These are phyloP conservation scores for Cheilosia soror DNA, from an alignment of 2,888 invertebrate species.

Conservation along the genomic window DNA sequence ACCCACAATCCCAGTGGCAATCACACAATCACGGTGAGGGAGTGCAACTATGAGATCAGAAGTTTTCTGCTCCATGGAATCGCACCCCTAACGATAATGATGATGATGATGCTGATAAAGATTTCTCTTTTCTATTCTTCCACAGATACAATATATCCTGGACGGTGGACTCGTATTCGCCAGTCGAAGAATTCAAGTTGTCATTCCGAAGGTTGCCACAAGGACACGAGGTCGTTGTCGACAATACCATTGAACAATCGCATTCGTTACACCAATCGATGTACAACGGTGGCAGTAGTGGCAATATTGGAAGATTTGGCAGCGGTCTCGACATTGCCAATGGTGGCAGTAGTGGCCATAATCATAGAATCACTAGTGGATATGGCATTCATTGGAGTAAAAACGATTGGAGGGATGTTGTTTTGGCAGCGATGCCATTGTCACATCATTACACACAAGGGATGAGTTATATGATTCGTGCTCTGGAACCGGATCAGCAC, in stretches of 20 bases:
- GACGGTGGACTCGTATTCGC: constrained; percentile 88
- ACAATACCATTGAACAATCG: constrained; percentile 83
- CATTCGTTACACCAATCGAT: constrained; percentile 76
- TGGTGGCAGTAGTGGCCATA: constrained; percentile 78
- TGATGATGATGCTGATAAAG: constrained; percentile 58
- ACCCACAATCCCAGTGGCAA: constrained; percentile 15
- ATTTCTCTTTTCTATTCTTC: constrained; percentile 43
- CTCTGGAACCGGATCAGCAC: constrained; percentile 87
- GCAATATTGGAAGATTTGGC: constrained; percentile 62
- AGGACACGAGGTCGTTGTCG: constrained; percentile 84
- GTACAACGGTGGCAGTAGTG: constrained; percentile 77
- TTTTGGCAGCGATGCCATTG: constrained; percentile 85
- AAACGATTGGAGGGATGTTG: constrained; percentile 86
- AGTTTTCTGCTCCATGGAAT: constrained; percentile 32
- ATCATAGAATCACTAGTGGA: constrained; percentile 81
- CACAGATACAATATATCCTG: constrained; percentile 88
- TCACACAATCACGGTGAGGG: not conserved
- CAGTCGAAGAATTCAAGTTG: constrained; percentile 88
- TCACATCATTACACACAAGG: constrained; percentile 86
- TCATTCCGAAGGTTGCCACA: constrained; percentile 87
- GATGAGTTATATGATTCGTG: constrained; percentile 88
- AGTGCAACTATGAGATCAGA: constrained; percentile 26
- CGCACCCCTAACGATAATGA: constrained; percentile 12
- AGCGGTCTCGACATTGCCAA: constrained; percentile 58
- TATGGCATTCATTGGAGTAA: constrained; percentile 83